These are phyloP conservation scores for Meteorus colon DNA, from an alignment of 2,888 invertebrate genomes.

Conservation along the genomic window DNA sequence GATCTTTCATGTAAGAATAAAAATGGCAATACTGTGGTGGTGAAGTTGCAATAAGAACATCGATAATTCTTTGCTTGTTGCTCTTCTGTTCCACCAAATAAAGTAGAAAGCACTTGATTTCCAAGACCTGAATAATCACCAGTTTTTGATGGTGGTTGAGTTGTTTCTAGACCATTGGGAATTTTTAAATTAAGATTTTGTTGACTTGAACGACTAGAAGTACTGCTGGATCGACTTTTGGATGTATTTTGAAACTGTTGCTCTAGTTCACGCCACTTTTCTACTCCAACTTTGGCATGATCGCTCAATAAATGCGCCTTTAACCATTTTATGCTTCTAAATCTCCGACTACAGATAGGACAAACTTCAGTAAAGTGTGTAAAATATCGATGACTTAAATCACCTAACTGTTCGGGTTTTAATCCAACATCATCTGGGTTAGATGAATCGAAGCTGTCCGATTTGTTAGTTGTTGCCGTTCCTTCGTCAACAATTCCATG, in stretches of 20 bases:
- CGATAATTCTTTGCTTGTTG: slow-evolving; percentile 84
- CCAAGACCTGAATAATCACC: slow-evolving; percentile 66
- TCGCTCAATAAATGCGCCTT: slow-evolving; percentile 91
- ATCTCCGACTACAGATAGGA: slow-evolving; percentile 89
- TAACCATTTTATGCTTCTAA: slow-evolving; percentile 90
- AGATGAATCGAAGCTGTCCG: slow-evolving; percentile 61
- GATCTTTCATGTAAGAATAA: slow-evolving; percentile 94
- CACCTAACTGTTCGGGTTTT: slow-evolving; percentile 76
- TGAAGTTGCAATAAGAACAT: slow-evolving; percentile 92
- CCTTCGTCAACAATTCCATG: slow-evolving; percentile 96
- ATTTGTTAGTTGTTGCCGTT: slow-evolving; percentile 68
- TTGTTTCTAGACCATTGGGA: slow-evolving; percentile 73
- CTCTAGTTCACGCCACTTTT: slow-evolving; percentile 79
- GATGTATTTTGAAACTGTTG: slow-evolving; percentile 73
- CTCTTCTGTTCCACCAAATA: slow-evolving; percentile 71
- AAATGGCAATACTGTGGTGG: slow-evolving; percentile 91
- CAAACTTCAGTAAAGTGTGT: slow-evolving; percentile 85
- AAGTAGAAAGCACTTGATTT: slow-evolving; percentile 75
- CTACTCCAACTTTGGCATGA: slow-evolving; percentile 82
- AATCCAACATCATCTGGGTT: slow-evolving; percentile 72
- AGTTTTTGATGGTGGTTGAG: slow-evolving; percentile 57
- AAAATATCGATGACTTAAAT: slow-evolving; percentile 79
- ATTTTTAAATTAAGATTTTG: slow-evolving; percentile 77
- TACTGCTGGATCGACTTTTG: slow-evolving; percentile 68
- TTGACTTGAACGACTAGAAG: slow-evolving; percentile 46